phyloP scores from a whole-genome alignment of 1,140 invertebrate genomes.

The Macrobrachium rosenbergii region DNA sequence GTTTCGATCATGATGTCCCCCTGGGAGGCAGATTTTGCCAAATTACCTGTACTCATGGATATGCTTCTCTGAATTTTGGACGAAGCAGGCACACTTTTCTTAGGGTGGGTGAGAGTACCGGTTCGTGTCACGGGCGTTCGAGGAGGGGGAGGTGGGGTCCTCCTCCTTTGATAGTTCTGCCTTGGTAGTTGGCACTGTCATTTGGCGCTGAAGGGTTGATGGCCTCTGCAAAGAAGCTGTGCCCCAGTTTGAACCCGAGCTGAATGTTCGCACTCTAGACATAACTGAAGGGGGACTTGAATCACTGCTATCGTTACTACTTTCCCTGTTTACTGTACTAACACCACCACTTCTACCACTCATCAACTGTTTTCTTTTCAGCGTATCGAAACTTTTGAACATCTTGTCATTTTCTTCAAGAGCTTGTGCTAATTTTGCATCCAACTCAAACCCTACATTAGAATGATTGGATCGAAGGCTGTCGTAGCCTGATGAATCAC shows the following conservation, averaged over 20 bases:
- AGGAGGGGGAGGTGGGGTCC: conserved; percentile 47
- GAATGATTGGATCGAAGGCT: conserved; percentile 60
- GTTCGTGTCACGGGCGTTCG: conserved; percentile 51
- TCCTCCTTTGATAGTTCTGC: conserved; percentile 37
- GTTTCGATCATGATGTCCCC: conserved; percentile 57
- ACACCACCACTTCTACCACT: conserved; percentile 19
- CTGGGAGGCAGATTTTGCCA: conserved; percentile 66
- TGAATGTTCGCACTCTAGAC: conserved; percentile 51
- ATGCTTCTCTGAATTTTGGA: conserved; percentile 57
- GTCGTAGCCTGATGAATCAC: conserved; percentile 58
- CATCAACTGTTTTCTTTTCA: conserved; percentile 30
- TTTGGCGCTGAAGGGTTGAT: conserved; percentile 52
- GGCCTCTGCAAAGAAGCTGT: conserved; percentile 46
- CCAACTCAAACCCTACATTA: conserved; percentile 54
- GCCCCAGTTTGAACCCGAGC: conserved; percentile 8
- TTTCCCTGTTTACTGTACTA: conserved; percentile 16
- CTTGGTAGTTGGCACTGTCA: conserved; percentile 53
- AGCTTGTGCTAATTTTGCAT: conserved; percentile 60
- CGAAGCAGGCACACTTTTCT: conserved; percentile 4
- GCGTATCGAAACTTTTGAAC: conserved; percentile 63
- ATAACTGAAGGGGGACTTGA: conserved; percentile 35
- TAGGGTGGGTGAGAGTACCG: conserved; percentile 51
- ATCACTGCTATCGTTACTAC: conserved; percentile 23
- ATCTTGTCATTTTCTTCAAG: conserved; percentile 66
- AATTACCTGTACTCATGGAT: conserved; percentile 53